A percentile compares a stretch with the other conserved stretches of the same genome.
Conservation (phyloP, 2,888 invertebrate genomes). For the Girardia tigrina region DNA sequence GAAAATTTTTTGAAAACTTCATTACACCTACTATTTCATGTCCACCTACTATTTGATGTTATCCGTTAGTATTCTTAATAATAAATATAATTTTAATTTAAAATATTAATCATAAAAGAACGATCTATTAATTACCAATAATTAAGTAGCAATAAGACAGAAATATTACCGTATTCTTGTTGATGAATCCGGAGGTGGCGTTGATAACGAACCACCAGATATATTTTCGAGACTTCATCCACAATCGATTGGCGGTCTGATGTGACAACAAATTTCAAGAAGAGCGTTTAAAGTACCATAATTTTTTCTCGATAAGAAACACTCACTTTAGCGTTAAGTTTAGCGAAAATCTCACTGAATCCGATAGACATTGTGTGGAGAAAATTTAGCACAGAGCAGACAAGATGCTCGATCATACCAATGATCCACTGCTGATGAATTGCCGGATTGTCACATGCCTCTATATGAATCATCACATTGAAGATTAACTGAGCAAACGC, state of each 20-base stretch:
- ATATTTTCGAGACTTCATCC: neutral
- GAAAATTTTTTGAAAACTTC: too few relatives aligned
- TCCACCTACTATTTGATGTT: too few relatives aligned
- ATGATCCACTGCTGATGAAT: neutral
- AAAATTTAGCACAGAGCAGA: neutral
- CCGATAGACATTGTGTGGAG: neutral
- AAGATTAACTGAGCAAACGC: neutral
- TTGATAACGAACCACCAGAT: constrained; percentile 17
- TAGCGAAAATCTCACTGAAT: neutral
- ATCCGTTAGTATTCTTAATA: too few relatives aligned
- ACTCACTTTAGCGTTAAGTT: constrained; percentile 4
- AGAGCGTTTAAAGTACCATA: neutral
- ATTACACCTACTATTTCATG: too few relatives aligned
- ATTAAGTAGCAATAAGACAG: too few relatives aligned
- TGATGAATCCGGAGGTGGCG: constrained; percentile 4
- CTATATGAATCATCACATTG: constrained; percentile 5
- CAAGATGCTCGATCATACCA: constrained; percentile 7
- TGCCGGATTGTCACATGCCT: neutral
- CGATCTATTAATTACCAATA: too few relatives aligned
- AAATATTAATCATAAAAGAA: too few relatives aligned
- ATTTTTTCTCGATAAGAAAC: too few relatives aligned
- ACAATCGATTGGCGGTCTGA: neutral
- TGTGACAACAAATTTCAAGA: too few relatives aligned
- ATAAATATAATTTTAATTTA: too few relatives aligned
- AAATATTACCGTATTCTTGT: neutral